These are phyloP conservation scores for Xenentodon cancila DNA, from an alignment of 2,797 vertebrate genomes.

Conservation along the genomic window DNA sequence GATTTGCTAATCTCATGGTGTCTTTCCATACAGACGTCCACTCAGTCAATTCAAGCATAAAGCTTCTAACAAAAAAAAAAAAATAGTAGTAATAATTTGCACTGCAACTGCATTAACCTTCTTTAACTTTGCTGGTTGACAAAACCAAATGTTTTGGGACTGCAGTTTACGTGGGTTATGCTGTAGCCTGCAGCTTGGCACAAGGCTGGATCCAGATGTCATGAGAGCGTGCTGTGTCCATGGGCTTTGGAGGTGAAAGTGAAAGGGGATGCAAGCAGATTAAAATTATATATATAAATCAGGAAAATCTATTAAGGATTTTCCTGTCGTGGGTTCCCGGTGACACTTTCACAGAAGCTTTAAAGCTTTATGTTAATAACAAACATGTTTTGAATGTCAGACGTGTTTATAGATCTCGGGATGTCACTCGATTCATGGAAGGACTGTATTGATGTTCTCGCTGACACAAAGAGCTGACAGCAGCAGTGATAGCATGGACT, in stretches of 20 bases:
- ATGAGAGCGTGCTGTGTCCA: conserved; percentile 17
- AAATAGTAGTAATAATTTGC: conserved; percentile 14
- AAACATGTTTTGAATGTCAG: conserved; percentile 46
- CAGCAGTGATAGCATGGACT: conserved; percentile 12
- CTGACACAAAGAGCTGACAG: conserved; percentile 5
- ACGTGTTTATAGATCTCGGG: conserved; percentile 26
- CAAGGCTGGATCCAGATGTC: conserved; percentile 38
- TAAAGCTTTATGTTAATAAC: conserved; percentile 43
- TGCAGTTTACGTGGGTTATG: conserved; percentile 35
- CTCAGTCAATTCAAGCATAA: conserved; percentile 13
- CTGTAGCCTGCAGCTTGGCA: conserved; percentile 35
- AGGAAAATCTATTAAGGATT: conserved; percentile 42
- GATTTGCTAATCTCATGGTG: neutral
- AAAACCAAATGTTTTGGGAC: conserved; percentile 34
- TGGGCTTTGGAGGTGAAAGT: conserved; percentile 7
- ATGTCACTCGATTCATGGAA: neutral
- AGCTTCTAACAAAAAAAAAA: conserved; percentile 18
- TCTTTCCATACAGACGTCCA: neutral
- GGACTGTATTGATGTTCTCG: conserved; percentile 1
- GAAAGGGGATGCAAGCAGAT: conserved; percentile 1
- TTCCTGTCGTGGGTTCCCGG: conserved; percentile 59
- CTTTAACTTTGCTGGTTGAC: conserved; percentile 40
- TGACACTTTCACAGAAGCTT: conserved; percentile 51
- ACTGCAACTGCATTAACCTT: conserved; percentile 37
- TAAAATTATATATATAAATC: neutral